Evolutionary conservation across 2,888 invertebrate genomes (phyloP).

Genomic region (Habrosyne pyritoides): DNA sequence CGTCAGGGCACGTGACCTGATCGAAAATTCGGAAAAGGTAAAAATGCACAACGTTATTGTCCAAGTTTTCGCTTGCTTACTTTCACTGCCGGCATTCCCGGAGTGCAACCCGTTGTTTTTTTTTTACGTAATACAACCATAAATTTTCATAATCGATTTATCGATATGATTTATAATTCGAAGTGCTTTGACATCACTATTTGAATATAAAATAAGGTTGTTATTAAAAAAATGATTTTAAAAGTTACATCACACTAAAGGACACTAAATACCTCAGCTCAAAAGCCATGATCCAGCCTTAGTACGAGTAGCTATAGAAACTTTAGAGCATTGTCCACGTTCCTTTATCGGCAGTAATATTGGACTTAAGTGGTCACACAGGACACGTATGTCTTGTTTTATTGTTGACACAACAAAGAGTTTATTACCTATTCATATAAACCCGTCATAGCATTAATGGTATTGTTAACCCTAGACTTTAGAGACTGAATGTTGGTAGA

Average conservation of each 20-base stretch:
- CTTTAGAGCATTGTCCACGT: slow-evolving; percentile 8
- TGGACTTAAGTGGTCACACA: slow-evolving; percentile 5
- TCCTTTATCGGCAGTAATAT: slow-evolving; percentile 36
- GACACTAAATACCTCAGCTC: background rate
- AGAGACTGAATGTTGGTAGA: background rate
- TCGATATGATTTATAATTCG: too few species aligned
- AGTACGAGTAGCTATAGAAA: background rate
- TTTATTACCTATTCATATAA: slow-evolving; percentile 34
- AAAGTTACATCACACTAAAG: background rate
- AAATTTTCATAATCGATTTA: too few species aligned
- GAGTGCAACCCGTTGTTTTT: too few species aligned
- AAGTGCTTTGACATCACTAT: background rate
- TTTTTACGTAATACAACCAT: too few species aligned
- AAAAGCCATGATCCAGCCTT: background rate
- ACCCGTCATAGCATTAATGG: slow-evolving; percentile 1
- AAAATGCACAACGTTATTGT: too few species aligned
- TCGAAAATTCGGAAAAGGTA: too few species aligned
- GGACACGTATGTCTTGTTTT: slow-evolving; percentile 24
- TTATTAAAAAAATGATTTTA: background rate
- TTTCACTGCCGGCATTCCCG: too few species aligned
- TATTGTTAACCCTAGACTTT: background rate
- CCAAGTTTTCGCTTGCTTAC: too few species aligned
- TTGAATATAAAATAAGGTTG: background rate
- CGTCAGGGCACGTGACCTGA: too few species aligned
- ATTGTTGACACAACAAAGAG: slow-evolving; percentile 29